Conservation (phyloP, 1,140 invertebrate genomes). For the Papilio polytes region DNA sequence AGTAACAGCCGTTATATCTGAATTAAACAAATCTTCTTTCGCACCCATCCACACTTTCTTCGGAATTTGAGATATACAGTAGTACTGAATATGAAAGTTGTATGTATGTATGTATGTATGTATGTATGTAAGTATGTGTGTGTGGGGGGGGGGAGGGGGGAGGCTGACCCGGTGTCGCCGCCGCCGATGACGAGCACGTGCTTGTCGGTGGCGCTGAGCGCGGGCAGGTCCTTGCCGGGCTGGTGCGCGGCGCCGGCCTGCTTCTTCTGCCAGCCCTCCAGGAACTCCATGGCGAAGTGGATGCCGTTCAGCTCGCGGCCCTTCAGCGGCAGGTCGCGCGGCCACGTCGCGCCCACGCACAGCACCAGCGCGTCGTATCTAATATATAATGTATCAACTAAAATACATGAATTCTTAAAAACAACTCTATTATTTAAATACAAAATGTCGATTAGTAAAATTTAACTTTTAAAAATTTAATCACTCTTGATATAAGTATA, state of each 20-base stretch:
- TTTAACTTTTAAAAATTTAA: no score
- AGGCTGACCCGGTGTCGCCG: constrained; percentile 95
- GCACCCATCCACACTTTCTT: no score
- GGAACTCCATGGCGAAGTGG: constrained; percentile 98
- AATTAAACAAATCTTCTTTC: no score
- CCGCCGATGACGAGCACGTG: constrained; percentile 99
- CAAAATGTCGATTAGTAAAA: no score
- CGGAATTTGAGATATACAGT: no score
- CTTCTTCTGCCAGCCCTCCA: constrained; percentile 98
- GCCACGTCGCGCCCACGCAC: constrained; percentile 98
- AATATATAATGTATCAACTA: background rate
- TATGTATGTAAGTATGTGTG: background rate
- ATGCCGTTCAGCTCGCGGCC: constrained; percentile 94
- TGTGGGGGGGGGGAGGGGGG: background rate
- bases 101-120: background rate
- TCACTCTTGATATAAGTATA: no score
- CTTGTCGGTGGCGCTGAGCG: constrained; percentile 94
- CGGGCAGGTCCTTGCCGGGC: constrained; percentile 72
- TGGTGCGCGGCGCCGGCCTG: constrained; percentile 88
- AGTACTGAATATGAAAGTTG: background rate
- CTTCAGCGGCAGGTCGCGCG: constrained; percentile 94
- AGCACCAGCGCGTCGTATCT: constrained; percentile 94
- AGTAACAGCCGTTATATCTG: no score
- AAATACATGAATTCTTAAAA: background rate
- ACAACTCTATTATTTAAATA: no score